Base-by-base conservation (phyloP, 23 tunicate species). In the Halocynthia aurantium region DNA sequence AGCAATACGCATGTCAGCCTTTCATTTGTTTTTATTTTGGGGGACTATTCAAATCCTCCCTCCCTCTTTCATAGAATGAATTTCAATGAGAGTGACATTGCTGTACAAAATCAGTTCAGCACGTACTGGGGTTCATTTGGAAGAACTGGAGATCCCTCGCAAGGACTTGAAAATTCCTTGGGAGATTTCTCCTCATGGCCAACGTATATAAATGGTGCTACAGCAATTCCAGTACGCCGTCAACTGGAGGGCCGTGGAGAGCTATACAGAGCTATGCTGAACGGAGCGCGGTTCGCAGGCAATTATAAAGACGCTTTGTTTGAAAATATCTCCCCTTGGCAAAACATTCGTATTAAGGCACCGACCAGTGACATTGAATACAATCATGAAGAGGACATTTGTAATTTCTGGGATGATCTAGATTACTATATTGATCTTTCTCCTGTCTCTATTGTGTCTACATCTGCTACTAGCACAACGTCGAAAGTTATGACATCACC, bases 51-150 rank as follows among this genome's bases (percentile, higher is more conserved):
- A n/a, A n/a, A n/a, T n/a, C n/a, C n/a, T n/a, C n/a, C n/a, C n/a
- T n/a, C n/a, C n/a, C n/a, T n/a, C 44, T 31, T 31, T 31, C 44
- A 1, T 31, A 31, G 44, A 31, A 31, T 31, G 44, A 31, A 31
- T 31, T 31, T 31, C 44, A 31, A 31, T 31, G 44, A 31, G 44
- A 31, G 44, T 31, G 44, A 91, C 72, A 53, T 12, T 8, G 8
- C 62, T 6, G 87, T 85, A 11, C 77, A 84, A 57, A 76, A 91
- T 70, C 89, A 86, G 67, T 77, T 91, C 52, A 81, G 79, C 44
- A 67, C 87, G 6, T 91, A 91, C 55, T 85, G 86, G 90, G 89
- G 90, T 15, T 75, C 87, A 15, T 91, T 91, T 67, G 90, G 87
- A 21, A 51, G 55, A 66, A 61, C 76, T 65, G 97, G 97, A 50